Evolutionary conservation across 37 sponge, comb jelly and placozoan species (phyloP).

Genomic region (Spongilla lacustris): DNA sequence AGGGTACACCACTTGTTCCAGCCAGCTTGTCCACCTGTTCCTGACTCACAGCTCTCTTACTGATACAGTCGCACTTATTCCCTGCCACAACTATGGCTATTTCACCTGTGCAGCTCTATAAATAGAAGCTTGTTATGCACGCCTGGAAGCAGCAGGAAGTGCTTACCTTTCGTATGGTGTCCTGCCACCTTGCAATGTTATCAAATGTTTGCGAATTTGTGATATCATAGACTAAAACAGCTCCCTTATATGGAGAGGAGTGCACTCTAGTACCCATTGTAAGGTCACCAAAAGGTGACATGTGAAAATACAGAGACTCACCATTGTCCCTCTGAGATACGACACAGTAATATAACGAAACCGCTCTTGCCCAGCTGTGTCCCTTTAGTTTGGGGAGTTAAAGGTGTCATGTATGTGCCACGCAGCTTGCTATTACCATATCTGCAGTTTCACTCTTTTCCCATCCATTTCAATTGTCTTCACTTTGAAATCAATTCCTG

Average conservation of each 20-base stretch:
- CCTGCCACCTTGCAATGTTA: conserved; percentile 93
- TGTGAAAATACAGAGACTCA: conserved; percentile 11
- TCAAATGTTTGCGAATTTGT: conserved; percentile 93
- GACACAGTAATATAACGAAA: conserved; percentile 95
- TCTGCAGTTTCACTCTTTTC: conserved; percentile 75
- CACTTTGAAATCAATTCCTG: conserved; percentile 83
- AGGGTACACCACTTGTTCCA: conserved; percentile 62
- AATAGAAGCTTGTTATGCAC: neutral
- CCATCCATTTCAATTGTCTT: conserved; percentile 77
- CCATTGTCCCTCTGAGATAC: conserved; percentile 96
- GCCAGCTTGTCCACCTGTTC: conserved; percentile 83
- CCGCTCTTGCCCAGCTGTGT: conserved; percentile 95
- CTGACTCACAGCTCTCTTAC: conserved; percentile 66
- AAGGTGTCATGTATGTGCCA: neutral
- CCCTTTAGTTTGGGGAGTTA: conserved; percentile 54
- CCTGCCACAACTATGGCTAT: conserved; percentile 72
- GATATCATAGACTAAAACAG: conserved; percentile 95
- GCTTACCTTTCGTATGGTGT: conserved; percentile 92
- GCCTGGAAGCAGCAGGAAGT: neutral
- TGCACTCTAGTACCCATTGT: too few species aligned
- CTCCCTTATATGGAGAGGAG: conserved; percentile 69
- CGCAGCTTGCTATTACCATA: conserved; percentile 45
- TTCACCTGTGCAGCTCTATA: neutral
- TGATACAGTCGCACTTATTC: conserved; percentile 94
- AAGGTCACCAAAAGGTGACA: neutral